These are phyloP conservation scores for Hyposoter dolosus DNA, from an alignment of 2,888 invertebrate species.

Conservation along the genomic window DNA sequence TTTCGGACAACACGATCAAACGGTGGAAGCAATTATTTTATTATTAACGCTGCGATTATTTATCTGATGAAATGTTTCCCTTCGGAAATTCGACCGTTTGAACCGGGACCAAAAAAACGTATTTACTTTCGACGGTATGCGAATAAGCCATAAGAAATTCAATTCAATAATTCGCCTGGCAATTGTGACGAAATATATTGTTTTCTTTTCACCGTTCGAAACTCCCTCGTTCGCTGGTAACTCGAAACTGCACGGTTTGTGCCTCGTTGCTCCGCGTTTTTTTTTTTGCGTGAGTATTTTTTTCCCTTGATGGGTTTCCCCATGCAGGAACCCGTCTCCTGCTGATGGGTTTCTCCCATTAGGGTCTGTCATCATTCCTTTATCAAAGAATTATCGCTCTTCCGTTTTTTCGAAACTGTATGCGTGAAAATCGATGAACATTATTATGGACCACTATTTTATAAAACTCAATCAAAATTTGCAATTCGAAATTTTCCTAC, in stretches of 20 bases:
- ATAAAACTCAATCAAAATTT: no score
- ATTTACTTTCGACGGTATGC: neutral
- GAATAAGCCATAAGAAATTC: neutral
- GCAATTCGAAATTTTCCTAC: no score
- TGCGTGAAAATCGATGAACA: no score
- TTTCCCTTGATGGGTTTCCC: slow-evolving; percentile 11
- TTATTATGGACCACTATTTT: no score
- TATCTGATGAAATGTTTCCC: neutral
- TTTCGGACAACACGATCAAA: neutral
- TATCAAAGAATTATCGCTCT: slow-evolving; percentile 41
- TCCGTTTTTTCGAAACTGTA: slow-evolving; percentile 4
- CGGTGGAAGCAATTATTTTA: neutral
- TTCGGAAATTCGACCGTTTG: neutral
- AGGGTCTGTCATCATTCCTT: neutral
- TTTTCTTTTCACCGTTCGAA: neutral
- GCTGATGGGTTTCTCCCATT: no score
- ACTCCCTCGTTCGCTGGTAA: neutral
- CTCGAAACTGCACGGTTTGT: neutral
- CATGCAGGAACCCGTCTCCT: no score
- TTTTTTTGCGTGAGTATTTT: neutral
- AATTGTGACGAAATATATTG: neutral
- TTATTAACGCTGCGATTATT: neutral
- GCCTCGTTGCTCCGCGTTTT: neutral
- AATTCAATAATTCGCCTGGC: neutral
- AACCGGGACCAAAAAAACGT: neutral